Evolutionary conservation across 2,113 vertebrate species (phyloP), one percentile per base, ranked within the genome.

Genomic region (Asarcornis scutulata): DNA sequence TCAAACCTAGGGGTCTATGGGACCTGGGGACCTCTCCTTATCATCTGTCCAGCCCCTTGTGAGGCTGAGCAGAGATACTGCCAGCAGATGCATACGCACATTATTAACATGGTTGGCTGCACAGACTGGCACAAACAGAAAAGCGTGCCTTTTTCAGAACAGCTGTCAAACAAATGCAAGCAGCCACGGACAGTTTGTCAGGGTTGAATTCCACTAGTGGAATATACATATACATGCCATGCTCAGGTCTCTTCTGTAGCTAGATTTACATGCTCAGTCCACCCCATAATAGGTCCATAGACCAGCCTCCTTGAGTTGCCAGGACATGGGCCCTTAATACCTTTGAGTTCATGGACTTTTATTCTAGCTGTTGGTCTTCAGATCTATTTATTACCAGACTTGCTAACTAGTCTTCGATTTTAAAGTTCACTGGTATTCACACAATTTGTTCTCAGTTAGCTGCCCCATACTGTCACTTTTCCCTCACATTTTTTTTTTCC

Each of bases 41-140:
- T 52, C 29, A 9, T 36, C 31, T 7, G 7, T 34, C 7, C 7
- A 48, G 58, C 38, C 22, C 1, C 0, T 4, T 29, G 36, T 16
- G 68, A 67, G 52, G n/a, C 23, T 67, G 31, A 81, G 16, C 15
- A 17, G 5, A 17, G 5, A 6, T 14, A 6, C 2, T 48, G 22
- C n/a, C 9, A 29, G 46, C 26, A 83, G 29, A 73, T 25, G 38
- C 13, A 14, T 6, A 11, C 3, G 5, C 13, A 15, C 50, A 40
- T 8, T 27, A 14, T 9, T 42, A 60, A 7, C 4, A 12, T 4
- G 16, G 6, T 32, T 21, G 5, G 17, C 5, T 31, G 44, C 44
- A 36, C 14, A 73, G 73, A 34, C 11, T 2, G 5, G 32, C 27
- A 38, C 29, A 3, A 36, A 31, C 17, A 66, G 50, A 40, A 86